Percentiles rank a stretch among this genome's conserved stretches.
Conservation (phyloP, 2,797 vertebrate genomes). For the Carapus acus region DNA sequence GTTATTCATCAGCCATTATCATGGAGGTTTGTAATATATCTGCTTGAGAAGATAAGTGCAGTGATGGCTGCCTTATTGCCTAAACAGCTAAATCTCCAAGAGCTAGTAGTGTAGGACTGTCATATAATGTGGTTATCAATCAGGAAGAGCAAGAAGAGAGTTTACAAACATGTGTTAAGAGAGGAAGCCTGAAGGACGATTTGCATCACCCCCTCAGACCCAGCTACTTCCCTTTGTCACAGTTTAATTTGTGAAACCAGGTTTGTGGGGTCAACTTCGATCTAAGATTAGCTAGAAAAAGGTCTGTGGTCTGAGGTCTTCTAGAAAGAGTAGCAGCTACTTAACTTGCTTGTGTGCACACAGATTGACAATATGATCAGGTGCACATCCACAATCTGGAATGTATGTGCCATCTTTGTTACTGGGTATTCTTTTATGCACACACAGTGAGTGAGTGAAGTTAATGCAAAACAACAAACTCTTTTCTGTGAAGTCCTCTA, state of each 20-base stretch:
- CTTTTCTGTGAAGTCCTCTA: constrained; percentile 16
- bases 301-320: constrained; percentile 36
- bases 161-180: constrained; percentile 34
- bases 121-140: too few species aligned
- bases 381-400: not conserved
- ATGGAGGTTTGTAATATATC: not conserved
- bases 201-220: constrained; percentile 52
- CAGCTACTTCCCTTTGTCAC: constrained; percentile 67
- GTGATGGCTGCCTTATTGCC: too few species aligned
- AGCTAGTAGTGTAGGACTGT: too few species aligned
- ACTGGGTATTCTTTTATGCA: too few species aligned
- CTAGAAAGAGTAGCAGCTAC: constrained; percentile 6
- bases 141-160: not conserved
- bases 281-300: constrained; percentile 40
- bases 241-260: constrained; percentile 65
- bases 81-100: too few species aligned
- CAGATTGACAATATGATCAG: constrained; percentile 1
- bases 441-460: not conserved
- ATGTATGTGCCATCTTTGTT: not conserved
- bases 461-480: too few species aligned
- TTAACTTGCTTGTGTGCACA: not conserved
- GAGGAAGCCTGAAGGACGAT: constrained; percentile 60
- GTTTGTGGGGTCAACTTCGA: constrained; percentile 50
- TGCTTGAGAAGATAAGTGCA: too few species aligned
- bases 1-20: constrained; percentile 14